Base-by-base conservation (phyloP, 2,888 invertebrate species). In the Flexamia atlantica region DNA sequence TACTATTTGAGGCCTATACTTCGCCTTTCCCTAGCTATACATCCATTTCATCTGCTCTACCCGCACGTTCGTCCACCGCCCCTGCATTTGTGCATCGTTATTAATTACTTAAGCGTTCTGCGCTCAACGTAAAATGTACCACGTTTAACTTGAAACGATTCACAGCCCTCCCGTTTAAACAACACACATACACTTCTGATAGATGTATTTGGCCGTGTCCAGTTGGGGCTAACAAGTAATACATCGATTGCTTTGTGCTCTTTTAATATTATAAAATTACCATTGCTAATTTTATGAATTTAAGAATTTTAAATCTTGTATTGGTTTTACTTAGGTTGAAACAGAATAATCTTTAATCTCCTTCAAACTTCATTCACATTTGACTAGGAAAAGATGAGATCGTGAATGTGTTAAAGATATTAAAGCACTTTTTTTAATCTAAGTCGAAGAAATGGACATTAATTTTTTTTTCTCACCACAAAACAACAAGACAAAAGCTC, bases 1-100 rank as follows among this genome's bases (percentile, higher is more conserved):
- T 79, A 79, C 79, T 57, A 79, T 79, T 79, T 79, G 79, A 79
- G 79, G 57, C 79, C 57, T 76, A 76, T 79, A 79, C 79, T 79
- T 79, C 36, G 79, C 79, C 79, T 53, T 50, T 79, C 79, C 57
- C 79, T 76, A 76, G 76, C 76, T 23, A 50, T 76, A 76, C 76
- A 76, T 76, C 76, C 76, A 76, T 76, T 76, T 76, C 76, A 76
- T 76, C 76, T 72, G 72, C 72, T 42, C 72, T 72, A 72, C 46
- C 76, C 76, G 28, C 23, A 14, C 70, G 36, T 40, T 32, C 70
- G 40, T 40, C 32, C 5, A 20, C 70, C 70, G n/a, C 76, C 76
- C 23, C 76, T 76, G 28, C 28, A 50, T 76, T 76, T 50, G 40
- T 46, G 46, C 40, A 40, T 28, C 76, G 46, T 70, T 76, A 76